Evolutionary conservation across 2,113 vertebrate species (phyloP), one percentile per base, ranked within the genome.

Genomic region (Lophura nycthemera): DNA sequence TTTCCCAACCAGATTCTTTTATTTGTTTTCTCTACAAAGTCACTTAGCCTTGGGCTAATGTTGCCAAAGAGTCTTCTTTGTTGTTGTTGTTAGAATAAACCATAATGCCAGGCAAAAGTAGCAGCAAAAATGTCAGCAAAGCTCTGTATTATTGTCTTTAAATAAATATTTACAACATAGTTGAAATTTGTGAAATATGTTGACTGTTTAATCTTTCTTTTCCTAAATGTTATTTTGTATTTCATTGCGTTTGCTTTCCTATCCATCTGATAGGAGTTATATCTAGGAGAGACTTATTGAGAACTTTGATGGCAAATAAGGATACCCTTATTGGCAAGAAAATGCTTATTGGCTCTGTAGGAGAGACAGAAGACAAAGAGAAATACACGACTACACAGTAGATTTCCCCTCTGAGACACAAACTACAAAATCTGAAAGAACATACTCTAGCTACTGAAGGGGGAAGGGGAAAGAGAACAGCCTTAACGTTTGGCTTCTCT

Each of bases 401-500:
- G 24, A 86, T 10, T 87, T 50, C 76, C 65, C n/a, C 61, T 63
- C 70, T 69, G 61, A 86, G 67, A 70, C 88, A 79, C 36, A 76
- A 78, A 76, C 18, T 52, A 47, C 57, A 88, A 89, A 93, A 76
- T 67, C 60, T 83, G 82, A 90, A 92, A 36, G 24, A 22, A 19
- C 16, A 36, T 12, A 47, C 76, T 10, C 72, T 57, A 82, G 17
- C 10, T 83, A 61, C n/a, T 20, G 19, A 85, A 45, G 84, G 11
- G 17, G 60, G n/a, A 80, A 91, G 54, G 54, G 27, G 22, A 91
- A 91, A 72, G 30, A 24, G n/a, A 87, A 57, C 8, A 83, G 15
- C 61, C 82, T 92, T 88, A 88, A 30, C 11, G 80, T 48, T 93
- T 74, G 32, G 65, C 78, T 93, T 92, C 60, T 92, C 50, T 96